Percentiles rank a stretch among this genome's conserved stretches.
phyloP scores from a whole-genome alignment of 30 jellyfish, hydroid and myxozoan genomes.

The Nemopilema nomurai region DNA sequence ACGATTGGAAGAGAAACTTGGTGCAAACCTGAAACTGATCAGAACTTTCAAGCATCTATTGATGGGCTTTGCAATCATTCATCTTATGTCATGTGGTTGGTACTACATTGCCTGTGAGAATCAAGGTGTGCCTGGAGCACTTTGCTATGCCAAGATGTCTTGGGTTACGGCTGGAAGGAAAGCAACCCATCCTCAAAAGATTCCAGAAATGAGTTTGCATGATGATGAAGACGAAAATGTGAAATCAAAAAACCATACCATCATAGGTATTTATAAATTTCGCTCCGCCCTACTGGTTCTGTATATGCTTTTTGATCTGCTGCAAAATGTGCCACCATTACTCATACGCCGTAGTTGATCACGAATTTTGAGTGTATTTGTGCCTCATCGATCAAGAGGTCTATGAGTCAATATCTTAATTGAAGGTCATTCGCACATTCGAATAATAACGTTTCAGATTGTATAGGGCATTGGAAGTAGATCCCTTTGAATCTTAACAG shows the following conservation, averaged over 20 bases:
- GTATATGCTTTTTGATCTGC: too few relatives aligned
- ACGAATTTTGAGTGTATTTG: too few relatives aligned
- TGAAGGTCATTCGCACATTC: too few relatives aligned
- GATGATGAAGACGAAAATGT: not conserved
- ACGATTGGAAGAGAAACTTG: slow-evolving; percentile 10
- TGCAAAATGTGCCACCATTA: too few relatives aligned
- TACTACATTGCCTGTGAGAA: slow-evolving; percentile 17
- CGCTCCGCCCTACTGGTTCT: too few relatives aligned
- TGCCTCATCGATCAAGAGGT: too few relatives aligned
- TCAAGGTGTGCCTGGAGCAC: not conserved
- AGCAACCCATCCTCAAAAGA: not conserved
- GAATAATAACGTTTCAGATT: too few relatives aligned
- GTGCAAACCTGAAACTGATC: slow-evolving; percentile 1
- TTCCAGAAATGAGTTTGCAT: not conserved
- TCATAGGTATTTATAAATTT: too few relatives aligned
- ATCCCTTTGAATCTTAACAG: too few relatives aligned
- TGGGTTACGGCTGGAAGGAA: slow-evolving; percentile 1
- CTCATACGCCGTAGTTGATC: too few relatives aligned
- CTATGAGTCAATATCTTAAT: too few relatives aligned
- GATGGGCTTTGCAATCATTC: slow-evolving; percentile 5
- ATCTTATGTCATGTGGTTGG: slow-evolving; percentile 33
- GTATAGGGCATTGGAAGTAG: too few relatives aligned
- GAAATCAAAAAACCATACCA: not conserved
- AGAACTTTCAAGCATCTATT: slow-evolving; percentile 15
- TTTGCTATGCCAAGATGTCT: not conserved